Percentiles rank a stretch among this genome's conserved stretches.
phyloP scores from a whole-genome alignment of 2,888 invertebrate species.

The Physocephala rufipes region DNA sequence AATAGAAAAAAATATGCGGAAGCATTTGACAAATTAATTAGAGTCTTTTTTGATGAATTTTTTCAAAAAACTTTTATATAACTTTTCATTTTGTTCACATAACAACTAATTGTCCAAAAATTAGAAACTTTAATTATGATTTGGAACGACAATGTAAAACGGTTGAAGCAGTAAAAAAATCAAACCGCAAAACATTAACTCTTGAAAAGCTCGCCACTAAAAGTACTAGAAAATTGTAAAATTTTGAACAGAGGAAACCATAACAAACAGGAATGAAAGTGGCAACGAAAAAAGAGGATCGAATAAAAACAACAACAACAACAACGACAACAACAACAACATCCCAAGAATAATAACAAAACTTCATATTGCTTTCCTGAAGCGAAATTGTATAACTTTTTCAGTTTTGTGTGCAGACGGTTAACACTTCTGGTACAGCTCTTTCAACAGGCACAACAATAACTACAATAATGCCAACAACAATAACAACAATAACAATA shows the following conservation, averaged over 20 bases:
- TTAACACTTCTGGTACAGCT: slow-evolving; percentile 2
- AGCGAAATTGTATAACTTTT: slow-evolving; percentile 40
- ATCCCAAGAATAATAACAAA: slow-evolving; percentile 15
- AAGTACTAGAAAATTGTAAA: background rate
- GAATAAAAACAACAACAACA: slow-evolving; percentile 1
- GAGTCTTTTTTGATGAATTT: too few species aligned
- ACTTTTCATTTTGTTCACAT: too few species aligned
- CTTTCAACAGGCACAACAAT: slow-evolving; percentile 22
- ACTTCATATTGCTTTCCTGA: too few species aligned
- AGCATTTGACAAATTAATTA: too few species aligned
- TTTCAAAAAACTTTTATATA: too few species aligned
- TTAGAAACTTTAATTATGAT: background rate
- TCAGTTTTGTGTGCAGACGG: slow-evolving; percentile 40
- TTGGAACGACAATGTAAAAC: too few species aligned
- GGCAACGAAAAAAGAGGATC: background rate
- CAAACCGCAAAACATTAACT: slow-evolving; percentile 39
- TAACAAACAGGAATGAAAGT: background rate
- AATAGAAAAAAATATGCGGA: too few species aligned
- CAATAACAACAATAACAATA: slow-evolving; percentile 13
- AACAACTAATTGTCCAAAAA: background rate
- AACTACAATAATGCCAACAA: slow-evolving; percentile 11
- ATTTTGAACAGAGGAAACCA: background rate
- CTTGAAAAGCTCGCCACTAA: slow-evolving; percentile 24
- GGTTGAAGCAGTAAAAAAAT: background rate
- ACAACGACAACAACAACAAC: slow-evolving; percentile 20